Conservation (phyloP, 2,113 vertebrate species). For the Grallaria varia region DNA sequence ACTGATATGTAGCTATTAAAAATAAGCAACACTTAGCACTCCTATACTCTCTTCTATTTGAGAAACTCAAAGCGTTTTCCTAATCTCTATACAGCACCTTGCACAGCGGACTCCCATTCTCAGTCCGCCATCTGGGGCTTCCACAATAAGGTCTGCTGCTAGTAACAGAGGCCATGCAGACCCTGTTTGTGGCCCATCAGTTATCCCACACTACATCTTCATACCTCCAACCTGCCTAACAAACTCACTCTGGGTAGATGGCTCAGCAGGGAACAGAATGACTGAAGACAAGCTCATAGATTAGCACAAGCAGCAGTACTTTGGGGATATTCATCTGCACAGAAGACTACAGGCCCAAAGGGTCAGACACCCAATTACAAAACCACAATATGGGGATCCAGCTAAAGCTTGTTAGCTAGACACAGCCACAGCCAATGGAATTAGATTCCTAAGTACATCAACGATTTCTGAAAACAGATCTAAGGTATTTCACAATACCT, state of each 20-base stretch:
- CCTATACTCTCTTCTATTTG: neutral
- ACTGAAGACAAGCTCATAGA: neutral
- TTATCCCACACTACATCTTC: neutral
- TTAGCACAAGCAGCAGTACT: neutral
- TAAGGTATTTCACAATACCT: neutral
- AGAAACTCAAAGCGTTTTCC: slow-evolving; percentile 2
- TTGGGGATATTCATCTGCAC: neutral
- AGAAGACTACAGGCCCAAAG: neutral
- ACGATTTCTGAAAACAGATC: neutral
- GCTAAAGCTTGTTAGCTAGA: neutral
- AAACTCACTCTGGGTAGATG: neutral
- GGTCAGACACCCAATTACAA: neutral
- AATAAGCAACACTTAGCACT: neutral
- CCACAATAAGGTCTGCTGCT: neutral
- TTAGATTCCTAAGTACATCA: neutral
- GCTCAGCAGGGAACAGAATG: neutral
- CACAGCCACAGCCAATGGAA: neutral
- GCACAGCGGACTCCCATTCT: neutral
- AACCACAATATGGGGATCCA: neutral
- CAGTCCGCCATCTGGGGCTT: neutral
- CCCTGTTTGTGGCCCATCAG: neutral
- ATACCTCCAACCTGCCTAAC: neutral
- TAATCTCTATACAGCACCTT: neutral
- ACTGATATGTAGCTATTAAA: neutral
- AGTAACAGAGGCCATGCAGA: neutral